Conservation (phyloP, 1,140 invertebrate genomes). For the Drosophila rufa region DNA sequence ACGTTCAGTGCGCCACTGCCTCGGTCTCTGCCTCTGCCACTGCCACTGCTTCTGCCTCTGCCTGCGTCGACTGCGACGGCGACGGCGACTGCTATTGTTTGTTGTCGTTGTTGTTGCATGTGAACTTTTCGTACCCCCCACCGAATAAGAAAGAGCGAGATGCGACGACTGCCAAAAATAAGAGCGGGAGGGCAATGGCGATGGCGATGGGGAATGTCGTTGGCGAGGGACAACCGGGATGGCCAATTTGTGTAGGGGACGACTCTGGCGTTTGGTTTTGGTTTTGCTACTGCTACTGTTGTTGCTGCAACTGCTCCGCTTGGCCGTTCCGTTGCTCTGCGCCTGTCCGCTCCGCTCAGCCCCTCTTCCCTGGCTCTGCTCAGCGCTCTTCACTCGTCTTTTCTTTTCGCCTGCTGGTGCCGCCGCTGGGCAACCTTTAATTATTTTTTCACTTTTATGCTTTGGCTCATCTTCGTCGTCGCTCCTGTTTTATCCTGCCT, state of each 20-base stretch:
- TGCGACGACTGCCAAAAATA: constrained; percentile 46
- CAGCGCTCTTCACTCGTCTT: constrained; percentile 9
- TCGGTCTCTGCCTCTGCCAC: constrained; percentile 18
- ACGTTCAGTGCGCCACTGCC: constrained; percentile 42
- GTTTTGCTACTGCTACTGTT: constrained; percentile 41
- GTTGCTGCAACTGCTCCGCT: constrained; percentile 31
- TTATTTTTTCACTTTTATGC: constrained; percentile 75
- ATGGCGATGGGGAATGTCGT: constrained; percentile 14
- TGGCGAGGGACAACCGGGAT: constrained; percentile 20
- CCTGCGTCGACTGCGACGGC: constrained; percentile 12
- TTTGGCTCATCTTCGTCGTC: constrained; percentile 71
- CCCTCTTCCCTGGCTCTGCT: constrained; percentile 5
- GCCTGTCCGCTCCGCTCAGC: constrained; percentile 20
- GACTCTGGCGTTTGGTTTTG: constrained; percentile 10
- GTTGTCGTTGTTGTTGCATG: constrained; percentile 59
- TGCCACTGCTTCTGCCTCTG: constrained; percentile 20
- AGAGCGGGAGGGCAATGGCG: constrained; percentile 25
- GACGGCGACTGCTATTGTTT: constrained; percentile 39
- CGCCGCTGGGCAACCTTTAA: constrained; percentile 62
- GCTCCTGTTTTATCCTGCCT: constrained; percentile 71
- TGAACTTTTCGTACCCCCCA: constrained; percentile 59
- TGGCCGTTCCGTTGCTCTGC: constrained; percentile 26
- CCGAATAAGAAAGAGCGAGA: constrained; percentile 39
- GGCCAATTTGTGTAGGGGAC: constrained; percentile 36
- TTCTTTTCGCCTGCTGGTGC: constrained; percentile 19